Percentiles rank a stretch among this genome's conserved stretches.
Evolutionary conservation across 2,888 invertebrate genomes (phyloP).

Genomic region (Baccha elongata): DNA sequence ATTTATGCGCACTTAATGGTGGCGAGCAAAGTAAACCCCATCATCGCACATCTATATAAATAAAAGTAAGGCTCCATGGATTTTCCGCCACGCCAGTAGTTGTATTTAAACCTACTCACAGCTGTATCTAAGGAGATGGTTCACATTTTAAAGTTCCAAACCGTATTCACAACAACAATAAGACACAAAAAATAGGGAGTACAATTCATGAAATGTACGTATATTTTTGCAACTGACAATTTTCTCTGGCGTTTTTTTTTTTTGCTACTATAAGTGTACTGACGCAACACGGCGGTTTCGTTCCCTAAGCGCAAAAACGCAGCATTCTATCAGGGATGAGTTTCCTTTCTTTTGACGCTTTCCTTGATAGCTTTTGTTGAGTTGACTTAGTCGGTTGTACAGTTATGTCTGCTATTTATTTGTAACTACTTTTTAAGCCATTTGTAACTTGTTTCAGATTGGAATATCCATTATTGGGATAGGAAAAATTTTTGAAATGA

Average conservation of each 20-base stretch:
- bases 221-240: conserved; percentile 73
- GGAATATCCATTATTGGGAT: not conserved
- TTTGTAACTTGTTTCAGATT: no score
- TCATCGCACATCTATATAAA: conserved; percentile 30
- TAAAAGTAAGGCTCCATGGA: conserved; percentile 45
- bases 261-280: conserved; percentile 43
- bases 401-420: not conserved
- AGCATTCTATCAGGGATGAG: conserved; percentile 54
- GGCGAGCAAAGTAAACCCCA: conserved; percentile 25
- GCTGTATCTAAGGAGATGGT: not conserved
- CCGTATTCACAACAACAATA: conserved; percentile 56
- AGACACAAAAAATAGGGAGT: conserved; percentile 32
- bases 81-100: conserved; percentile 16
- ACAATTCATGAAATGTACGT: conserved; percentile 65
- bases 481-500: not conserved
- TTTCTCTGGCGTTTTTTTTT: conserved; percentile 63
- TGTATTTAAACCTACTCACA: conserved; percentile 19
- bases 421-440: conserved; percentile 22
- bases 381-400: conserved; percentile 30
- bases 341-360: conserved; percentile 27
- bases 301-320: conserved; percentile 37
- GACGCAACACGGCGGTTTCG: conserved; percentile 41
- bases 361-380: not conserved
- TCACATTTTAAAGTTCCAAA: conserved; percentile 32
- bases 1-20: conserved; percentile 57